These are phyloP conservation scores for Chouioia cunea DNA, from an alignment of 2,888 invertebrate species.

Conservation along the genomic window DNA sequence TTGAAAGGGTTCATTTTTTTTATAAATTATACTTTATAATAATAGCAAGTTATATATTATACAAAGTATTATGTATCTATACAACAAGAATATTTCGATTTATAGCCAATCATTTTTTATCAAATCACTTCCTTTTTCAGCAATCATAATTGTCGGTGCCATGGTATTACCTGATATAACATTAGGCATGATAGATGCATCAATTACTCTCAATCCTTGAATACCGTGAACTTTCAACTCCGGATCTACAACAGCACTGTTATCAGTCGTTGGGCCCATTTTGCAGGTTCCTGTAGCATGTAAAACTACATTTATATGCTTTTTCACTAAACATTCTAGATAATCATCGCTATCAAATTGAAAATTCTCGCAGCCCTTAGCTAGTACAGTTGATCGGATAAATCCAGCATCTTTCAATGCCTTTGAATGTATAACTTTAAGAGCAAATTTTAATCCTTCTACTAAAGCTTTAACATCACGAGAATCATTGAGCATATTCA, in stretches of 20 bases:
- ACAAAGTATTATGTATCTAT: no score
- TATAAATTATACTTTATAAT: not conserved
- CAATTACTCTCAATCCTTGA: conserved; percentile 13
- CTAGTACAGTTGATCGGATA: not conserved
- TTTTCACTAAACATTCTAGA: not conserved
- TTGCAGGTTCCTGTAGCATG: conserved; percentile 21
- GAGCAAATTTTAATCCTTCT: not conserved
- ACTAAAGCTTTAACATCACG: not conserved
- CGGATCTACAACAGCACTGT: conserved; percentile 8
- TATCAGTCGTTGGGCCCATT: conserved; percentile 21
- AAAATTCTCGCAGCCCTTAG: not conserved
- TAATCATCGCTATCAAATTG: not conserved
- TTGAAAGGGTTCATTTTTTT: conserved; percentile 7
- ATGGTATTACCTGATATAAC: not conserved
- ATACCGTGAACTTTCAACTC: conserved; percentile 13
- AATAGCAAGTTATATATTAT: no score
- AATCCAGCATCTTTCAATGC: not conserved
- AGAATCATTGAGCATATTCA: not conserved
- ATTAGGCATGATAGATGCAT: conserved; percentile 22
- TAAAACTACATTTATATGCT: not conserved
- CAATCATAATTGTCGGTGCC: conserved; percentile 21
- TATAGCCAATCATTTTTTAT: conserved; percentile 21
- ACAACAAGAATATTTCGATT: not conserved
- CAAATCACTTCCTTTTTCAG: conserved; percentile 24
- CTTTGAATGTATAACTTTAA: not conserved